Base-by-base conservation (phyloP, 2,797 vertebrate species). In the Cichlasoma orientale region DNA sequence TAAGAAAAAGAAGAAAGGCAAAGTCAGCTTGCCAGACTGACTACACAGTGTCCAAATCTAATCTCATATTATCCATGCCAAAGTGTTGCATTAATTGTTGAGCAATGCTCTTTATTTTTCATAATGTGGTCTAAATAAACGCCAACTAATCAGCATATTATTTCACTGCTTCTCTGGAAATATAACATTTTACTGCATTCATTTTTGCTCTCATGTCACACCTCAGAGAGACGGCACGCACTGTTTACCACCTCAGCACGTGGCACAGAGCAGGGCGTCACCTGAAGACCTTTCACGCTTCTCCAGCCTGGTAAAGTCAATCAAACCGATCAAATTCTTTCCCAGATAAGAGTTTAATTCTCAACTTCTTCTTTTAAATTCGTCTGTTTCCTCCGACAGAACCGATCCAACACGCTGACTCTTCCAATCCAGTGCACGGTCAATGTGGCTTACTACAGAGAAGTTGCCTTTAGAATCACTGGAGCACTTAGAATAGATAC, bases 321-420 rank as follows among this genome's bases (percentile, higher is more conserved):
- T 68, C 57, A 71, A n/a, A 36, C 18, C 36, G 18, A 3, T 23
- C 7, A 70, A 33, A 57, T 23, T 23, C 2, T 23, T 23, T 68
- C 13, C 11, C 41, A 29, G n/a, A 23, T 29, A 19, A 29, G 2
- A 50, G 47, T 14, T 79, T 54, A 7, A 3, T 33, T 31, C 82
- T 18, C 21, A 21, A 2, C 16, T 55, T 63, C 50, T 36, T 27
- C 9, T 1, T 4, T 5, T n/a, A n/a, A 18, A 7, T 23, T 13
- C 27, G 53, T 54, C 2, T 18, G 19, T 83, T 61, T 88, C 56
- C 72, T 19, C 57, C 57, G 72, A 52, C 94, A 99, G 98, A 98
- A 99, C 89, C 96, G 94, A 81, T 97, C 97, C 90, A 98, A 98
- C 91, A 96, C 97, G 0, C 93, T 98, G 0, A 90, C 95, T 1